Evolutionary conservation across 2,888 invertebrate species (phyloP).

Genomic region (Druceiella hillmani): DNA sequence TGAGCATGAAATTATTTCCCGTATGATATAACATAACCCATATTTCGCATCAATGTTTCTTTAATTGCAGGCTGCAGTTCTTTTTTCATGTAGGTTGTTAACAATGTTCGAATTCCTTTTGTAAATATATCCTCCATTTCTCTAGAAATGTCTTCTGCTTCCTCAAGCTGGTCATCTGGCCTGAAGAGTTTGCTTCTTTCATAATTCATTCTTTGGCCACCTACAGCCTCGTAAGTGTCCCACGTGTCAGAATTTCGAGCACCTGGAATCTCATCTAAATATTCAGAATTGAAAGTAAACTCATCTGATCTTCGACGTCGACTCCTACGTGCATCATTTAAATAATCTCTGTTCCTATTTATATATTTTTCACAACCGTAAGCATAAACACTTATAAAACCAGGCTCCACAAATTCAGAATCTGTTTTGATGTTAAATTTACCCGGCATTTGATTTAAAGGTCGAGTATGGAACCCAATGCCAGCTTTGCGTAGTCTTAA

Average conservation of each 20-base stretch:
- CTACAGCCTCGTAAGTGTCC: conserved; percentile 37
- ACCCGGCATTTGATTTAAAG: conserved; percentile 60
- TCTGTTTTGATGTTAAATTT: conserved; percentile 72
- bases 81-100: conserved; percentile 79
- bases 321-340: conserved; percentile 33
- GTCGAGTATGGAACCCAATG: conserved; percentile 71
- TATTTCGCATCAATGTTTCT: conserved; percentile 79
- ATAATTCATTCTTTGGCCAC: conserved; percentile 35
- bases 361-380: conserved; percentile 68
- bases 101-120: conserved; percentile 72
- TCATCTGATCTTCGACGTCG: conserved; percentile 39
- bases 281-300: conserved; percentile 38
- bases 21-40: conserved; percentile 84
- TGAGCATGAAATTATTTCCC: conserved; percentile 46
- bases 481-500: conserved; percentile 70
- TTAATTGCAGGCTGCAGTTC: conserved; percentile 80
- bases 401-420: conserved; percentile 78
- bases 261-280: conserved; percentile 28
- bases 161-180: conserved; percentile 52
- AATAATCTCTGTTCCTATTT: conserved; percentile 41
- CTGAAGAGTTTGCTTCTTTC: conserved; percentile 46
- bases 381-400: conserved; percentile 80
- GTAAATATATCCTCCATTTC: conserved; percentile 84
- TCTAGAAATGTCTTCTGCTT: conserved; percentile 62
- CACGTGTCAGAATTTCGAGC: conserved; percentile 31